These are phyloP conservation scores for Malurus splendens DNA, from an alignment of 2,797 vertebrate species.

Conservation along the genomic window DNA sequence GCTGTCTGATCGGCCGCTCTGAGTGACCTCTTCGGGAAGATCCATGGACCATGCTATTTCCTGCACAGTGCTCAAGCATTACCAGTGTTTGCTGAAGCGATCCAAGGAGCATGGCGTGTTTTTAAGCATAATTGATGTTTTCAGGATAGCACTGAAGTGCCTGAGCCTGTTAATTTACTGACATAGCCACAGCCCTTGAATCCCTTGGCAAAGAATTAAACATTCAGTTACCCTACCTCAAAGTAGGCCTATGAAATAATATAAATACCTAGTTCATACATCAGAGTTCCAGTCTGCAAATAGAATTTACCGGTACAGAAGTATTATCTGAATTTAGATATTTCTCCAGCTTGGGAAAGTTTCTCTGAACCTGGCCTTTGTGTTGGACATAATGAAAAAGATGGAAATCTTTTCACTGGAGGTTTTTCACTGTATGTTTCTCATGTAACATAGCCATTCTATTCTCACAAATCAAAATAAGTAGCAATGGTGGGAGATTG, in stretches of 20 bases:
- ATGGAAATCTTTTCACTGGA: not conserved
- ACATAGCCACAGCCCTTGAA: fast-evolving
- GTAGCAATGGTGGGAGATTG: fast-evolving
- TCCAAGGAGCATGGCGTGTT: not conserved
- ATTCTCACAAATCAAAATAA: not conserved
- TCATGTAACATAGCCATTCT: not conserved
- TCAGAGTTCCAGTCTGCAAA: not conserved
- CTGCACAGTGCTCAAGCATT: not conserved
- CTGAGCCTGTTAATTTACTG: not conserved
- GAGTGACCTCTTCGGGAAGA: not conserved
- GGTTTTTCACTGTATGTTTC: not conserved
- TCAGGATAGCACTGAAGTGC: not conserved
- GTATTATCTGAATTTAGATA: not conserved
- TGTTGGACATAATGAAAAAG: not conserved
- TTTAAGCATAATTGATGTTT: not conserved
- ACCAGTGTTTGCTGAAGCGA: not conserved
- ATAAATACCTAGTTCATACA: not conserved
- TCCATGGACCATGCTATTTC: not conserved
- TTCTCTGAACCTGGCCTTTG: not conserved
- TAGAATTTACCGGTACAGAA: not conserved
- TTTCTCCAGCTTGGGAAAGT: not conserved
- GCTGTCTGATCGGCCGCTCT: not conserved
- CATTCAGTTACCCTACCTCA: not conserved
- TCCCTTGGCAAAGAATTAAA: not conserved
- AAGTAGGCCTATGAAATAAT: not conserved